phyloP scores from a whole-genome alignment of 2,113 vertebrate species.

The Lasiurus cinereus region DNA sequence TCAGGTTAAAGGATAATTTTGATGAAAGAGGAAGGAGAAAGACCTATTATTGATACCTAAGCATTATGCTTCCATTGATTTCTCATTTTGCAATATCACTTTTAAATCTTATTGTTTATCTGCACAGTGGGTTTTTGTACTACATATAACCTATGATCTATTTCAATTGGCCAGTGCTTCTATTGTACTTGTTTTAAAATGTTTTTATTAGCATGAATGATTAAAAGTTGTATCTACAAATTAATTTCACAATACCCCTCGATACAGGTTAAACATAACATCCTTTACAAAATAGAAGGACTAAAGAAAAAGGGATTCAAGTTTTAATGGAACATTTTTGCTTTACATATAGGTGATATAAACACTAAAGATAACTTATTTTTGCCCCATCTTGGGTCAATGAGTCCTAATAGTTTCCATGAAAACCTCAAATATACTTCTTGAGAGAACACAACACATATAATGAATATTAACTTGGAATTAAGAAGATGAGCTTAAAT shows the following conservation, averaged over 20 bases:
- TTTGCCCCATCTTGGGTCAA: background rate
- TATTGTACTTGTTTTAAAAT: background rate
- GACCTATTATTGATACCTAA: background rate
- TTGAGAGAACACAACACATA: background rate
- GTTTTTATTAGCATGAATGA: background rate
- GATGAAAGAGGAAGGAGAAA: background rate
- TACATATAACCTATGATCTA: background rate
- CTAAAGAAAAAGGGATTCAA: background rate
- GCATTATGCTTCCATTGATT: background rate
- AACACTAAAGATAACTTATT: background rate
- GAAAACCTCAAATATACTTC: background rate
- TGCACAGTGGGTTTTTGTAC: background rate
- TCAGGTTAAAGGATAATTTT: background rate
- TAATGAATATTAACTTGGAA: background rate
- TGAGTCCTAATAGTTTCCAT: background rate
- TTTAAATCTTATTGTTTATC: constrained; percentile 21
- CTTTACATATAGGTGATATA: background rate
- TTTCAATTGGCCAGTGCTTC: background rate
- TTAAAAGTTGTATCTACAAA: constrained; percentile 5
- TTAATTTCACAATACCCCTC: background rate
- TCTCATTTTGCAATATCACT: constrained; percentile 40
- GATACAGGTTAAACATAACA: background rate
- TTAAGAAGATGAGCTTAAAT: background rate
- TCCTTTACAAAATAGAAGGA: background rate
- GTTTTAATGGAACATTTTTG: background rate